These are phyloP conservation scores for Picus viridis DNA, from an alignment of 2,797 vertebrate genomes.

Conservation along the genomic window DNA sequence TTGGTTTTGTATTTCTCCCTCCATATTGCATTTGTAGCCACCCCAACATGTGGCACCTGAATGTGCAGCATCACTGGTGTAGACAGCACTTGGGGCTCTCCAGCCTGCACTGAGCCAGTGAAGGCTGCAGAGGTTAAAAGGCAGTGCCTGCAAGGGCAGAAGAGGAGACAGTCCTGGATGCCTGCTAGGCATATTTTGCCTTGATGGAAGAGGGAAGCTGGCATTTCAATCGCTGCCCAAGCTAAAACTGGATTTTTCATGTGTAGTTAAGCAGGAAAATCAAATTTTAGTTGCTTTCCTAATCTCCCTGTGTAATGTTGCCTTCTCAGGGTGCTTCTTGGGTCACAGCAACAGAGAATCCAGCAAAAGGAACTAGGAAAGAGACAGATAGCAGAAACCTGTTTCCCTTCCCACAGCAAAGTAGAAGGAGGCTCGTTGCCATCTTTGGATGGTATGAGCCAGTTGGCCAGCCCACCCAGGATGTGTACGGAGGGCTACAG, in stretches of 20 bases:
- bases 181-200: not conserved
- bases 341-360: not conserved
- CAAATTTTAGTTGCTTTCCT: not conserved
- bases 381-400: not conserved
- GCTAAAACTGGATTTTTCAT: not conserved
- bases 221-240: not conserved
- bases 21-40: not conserved
- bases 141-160: not conserved
- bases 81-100: not conserved
- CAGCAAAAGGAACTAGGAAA: not conserved
- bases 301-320: not conserved
- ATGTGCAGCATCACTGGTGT: not conserved
- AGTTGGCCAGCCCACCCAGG: not conserved
- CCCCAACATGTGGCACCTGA: not conserved
- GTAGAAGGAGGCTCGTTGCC: not conserved
- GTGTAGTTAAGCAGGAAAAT: not conserved
- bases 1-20: not conserved
- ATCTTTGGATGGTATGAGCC: not conserved
- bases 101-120: accelerated
- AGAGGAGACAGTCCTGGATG: not conserved
- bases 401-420: not conserved
- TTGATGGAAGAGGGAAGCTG: not conserved
- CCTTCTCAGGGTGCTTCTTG: not conserved
- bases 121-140: not conserved
- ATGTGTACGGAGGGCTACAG: not conserved